phyloP scores from a whole-genome alignment of 2,113 vertebrate species.

The Xyrauchen texanus region DNA sequence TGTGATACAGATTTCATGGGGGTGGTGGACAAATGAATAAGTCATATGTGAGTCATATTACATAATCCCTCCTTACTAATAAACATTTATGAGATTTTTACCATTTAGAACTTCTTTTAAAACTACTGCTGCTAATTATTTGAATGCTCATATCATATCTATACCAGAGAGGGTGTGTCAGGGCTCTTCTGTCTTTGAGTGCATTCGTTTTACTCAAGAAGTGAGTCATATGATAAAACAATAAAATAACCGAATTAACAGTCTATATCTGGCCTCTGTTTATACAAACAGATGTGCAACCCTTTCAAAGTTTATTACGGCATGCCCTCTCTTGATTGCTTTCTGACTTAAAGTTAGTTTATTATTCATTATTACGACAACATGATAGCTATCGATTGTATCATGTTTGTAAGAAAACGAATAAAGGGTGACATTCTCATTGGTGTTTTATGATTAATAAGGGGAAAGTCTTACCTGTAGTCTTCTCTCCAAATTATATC shows the following conservation, averaged over 20 bases:
- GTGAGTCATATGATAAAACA: not conserved
- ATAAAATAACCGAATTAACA: not conserved
- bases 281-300: not conserved
- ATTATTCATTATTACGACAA: not conserved
- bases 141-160: not conserved
- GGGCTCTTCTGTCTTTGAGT: not conserved
- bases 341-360: not conserved
- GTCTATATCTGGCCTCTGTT: not conserved
- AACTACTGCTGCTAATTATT: not conserved
- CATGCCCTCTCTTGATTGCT: not conserved
- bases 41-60: not conserved
- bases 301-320: not conserved
- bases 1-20: not conserved
- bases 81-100: constrained; percentile 18
- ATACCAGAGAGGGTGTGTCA: not conserved
- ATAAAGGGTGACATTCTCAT: no score
- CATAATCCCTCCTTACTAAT: not conserved
- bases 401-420: no score
- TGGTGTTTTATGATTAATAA: no score
- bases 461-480: no score
- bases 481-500: not conserved
- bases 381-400: no score
- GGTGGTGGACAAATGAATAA: not conserved
- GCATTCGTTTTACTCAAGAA: not conserved
- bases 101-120: not conserved